A percentile compares a stretch with the other conserved stretches of the same genome.
Conservation (phyloP, 2,888 invertebrate genomes). For the Caprella mutica region DNA sequence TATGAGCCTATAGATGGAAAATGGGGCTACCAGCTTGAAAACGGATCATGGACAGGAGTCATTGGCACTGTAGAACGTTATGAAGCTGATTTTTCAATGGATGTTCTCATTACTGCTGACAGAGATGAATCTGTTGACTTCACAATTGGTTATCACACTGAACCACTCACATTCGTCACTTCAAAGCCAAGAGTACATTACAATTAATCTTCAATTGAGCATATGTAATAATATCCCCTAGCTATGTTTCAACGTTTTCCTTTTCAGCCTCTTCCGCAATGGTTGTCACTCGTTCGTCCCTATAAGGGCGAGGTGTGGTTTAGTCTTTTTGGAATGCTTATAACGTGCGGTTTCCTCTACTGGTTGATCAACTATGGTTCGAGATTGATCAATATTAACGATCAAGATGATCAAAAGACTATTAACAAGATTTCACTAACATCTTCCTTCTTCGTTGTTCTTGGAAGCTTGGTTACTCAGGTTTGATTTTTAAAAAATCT, state of each 20-base stretch:
- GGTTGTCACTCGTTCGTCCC: background rate
- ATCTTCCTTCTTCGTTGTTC: too few relatives aligned
- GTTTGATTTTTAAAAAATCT: too few relatives aligned
- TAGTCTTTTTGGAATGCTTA: background rate
- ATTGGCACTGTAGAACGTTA: slow-evolving; percentile 14
- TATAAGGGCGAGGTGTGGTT: background rate
- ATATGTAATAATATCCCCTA: too few relatives aligned
- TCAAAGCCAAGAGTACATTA: slow-evolving; percentile 15
- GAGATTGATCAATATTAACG: too few relatives aligned
- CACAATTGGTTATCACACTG: slow-evolving; percentile 16
- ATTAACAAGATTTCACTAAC: too few relatives aligned
- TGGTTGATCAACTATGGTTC: too few relatives aligned
- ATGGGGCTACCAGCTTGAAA: slow-evolving; percentile 19
- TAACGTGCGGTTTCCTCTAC: too few relatives aligned
- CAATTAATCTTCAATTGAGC: too few relatives aligned
- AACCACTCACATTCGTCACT: slow-evolving; percentile 23
- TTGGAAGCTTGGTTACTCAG: too few relatives aligned
- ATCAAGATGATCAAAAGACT: too few relatives aligned
- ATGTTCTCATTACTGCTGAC: slow-evolving; percentile 17
- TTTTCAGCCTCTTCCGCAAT: background rate
- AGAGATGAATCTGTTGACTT: slow-evolving; percentile 18
- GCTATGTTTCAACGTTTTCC: background rate
- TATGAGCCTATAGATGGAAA: slow-evolving; percentile 16
- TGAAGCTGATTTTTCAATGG: slow-evolving; percentile 18
- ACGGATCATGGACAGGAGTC: slow-evolving; percentile 23